Base-by-base conservation (phyloP, 1,140 invertebrate genomes). In the Trichogramma pretiosum region DNA sequence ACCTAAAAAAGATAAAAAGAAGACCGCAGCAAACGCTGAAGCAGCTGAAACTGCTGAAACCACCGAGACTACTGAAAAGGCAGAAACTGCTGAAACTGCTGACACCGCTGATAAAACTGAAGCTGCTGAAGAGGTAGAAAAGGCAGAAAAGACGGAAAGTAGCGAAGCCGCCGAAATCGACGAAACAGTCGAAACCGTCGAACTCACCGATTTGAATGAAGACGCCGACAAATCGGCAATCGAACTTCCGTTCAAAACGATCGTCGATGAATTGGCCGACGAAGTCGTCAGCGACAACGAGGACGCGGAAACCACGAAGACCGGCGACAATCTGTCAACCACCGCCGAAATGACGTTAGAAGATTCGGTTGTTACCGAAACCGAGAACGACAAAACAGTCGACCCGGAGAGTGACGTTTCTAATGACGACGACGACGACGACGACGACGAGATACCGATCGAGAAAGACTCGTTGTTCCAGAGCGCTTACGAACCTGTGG, bases 1-100 rank as follows among this genome's bases (percentile, higher is more conserved):
- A 3, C 37, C 37, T 36, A 18, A 35, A 34, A 41, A 42, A 35
- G 32, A 52, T 18, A 36, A 41, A 41, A 39, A 54, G 24, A 49
- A 55, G 21, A 32, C 14, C 37, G 38, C 28, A 18, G 17, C 63
- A 16, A 67, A 67, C 43, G 76, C 84, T 45, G 67, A 80, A 83
- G 23, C 36, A 3, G 18, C 13, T 11, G n/a, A 8, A 34, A 34
- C 9, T 34, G 13, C 17, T 9, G 33, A 61, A 40, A 53, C 54
- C 39, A n/a, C 13, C 87, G 90, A 77, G 84, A 90, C 69, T 87
- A 87, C 62, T 77, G 77, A 11, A 88, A 89, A 70, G 89, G 90
- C 58, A 76, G 80, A 53, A 83, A 30, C 36, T 7, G 18, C 13
- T 11, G n/a, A 8, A 34, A 34, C 9, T 34, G 13, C 17, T 9